phyloP scores from a whole-genome alignment of 2,888 invertebrate species.

The Lasiommata megera region DNA sequence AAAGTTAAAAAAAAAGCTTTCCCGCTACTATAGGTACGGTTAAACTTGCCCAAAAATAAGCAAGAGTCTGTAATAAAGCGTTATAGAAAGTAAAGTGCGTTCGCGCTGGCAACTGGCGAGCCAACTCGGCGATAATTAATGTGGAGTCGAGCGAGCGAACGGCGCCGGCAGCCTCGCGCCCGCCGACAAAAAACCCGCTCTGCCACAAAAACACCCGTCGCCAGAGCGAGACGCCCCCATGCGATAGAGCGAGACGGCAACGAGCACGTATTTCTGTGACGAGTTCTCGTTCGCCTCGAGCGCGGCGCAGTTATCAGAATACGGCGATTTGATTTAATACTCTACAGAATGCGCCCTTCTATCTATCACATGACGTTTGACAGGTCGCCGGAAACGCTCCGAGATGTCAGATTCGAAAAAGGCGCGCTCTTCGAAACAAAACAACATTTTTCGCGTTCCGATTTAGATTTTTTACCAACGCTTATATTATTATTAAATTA shows the following conservation, averaged over 20 bases:
- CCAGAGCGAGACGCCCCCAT: slow-evolving; percentile 55
- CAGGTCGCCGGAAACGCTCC: slow-evolving; percentile 74
- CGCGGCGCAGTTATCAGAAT: slow-evolving; percentile 71
- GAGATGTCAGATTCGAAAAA: slow-evolving; percentile 75
- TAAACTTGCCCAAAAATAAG: slow-evolving; percentile 39
- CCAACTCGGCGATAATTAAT: slow-evolving; percentile 77
- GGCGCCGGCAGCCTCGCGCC: slow-evolving; percentile 67
- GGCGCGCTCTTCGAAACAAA: slow-evolving; percentile 56
- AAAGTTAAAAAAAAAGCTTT: not conserved
- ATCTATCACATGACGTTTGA: slow-evolving; percentile 81
- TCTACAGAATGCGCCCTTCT: slow-evolving; percentile 77
- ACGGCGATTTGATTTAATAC: slow-evolving; percentile 80
- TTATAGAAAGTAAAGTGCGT: slow-evolving; percentile 78
- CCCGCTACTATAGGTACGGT: slow-evolving; percentile 11
- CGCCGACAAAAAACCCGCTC: slow-evolving; percentile 78
- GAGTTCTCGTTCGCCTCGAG: slow-evolving; percentile 74
- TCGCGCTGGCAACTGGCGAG: slow-evolving; percentile 55
- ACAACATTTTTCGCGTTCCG: slow-evolving; percentile 19
- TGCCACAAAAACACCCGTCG: slow-evolving; percentile 78
- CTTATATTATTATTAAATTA: not conserved
- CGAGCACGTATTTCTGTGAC: slow-evolving; percentile 74
- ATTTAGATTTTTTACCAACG: slow-evolving; percentile 12
- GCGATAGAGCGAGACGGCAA: slow-evolving; percentile 54
- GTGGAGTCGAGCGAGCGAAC: slow-evolving; percentile 71
- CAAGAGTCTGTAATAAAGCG: slow-evolving; percentile 48